A percentile compares a stretch with the other conserved stretches of the same genome.
These are phyloP conservation scores for Zaprionus bogoriensis DNA, from an alignment of 2,888 invertebrate genomes.

Conservation along the genomic window DNA sequence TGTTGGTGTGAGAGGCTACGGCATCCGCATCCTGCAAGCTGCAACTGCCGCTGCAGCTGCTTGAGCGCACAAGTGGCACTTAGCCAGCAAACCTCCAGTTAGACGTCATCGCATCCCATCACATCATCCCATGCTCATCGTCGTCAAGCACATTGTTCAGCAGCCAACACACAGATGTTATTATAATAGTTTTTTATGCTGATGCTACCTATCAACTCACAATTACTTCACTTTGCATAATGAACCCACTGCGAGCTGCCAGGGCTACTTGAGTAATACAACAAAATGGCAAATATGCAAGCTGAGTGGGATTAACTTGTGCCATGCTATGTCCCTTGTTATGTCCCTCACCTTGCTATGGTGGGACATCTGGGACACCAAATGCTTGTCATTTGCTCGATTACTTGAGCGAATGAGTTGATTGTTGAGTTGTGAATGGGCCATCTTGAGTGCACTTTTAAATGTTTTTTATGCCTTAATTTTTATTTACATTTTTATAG, in stretches of 20 bases:
- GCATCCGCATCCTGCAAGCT: constrained; percentile 66
- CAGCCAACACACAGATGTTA: constrained; percentile 14
- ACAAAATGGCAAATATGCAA: constrained; percentile 1
- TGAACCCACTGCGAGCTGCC: constrained; percentile 41
- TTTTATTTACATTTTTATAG: too few relatives aligned
- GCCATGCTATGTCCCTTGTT: neutral
- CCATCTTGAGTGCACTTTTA: too few relatives aligned
- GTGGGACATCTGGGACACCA: too few relatives aligned
- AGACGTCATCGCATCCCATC: constrained; percentile 35
- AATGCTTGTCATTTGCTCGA: too few relatives aligned
- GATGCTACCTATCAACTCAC: constrained; percentile 54
- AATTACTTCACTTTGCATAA: constrained; percentile 72
- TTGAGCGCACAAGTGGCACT: constrained; percentile 57
- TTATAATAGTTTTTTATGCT: constrained; percentile 48
- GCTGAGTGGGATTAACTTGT: neutral
- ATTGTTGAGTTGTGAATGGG: too few relatives aligned
- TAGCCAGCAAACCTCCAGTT: constrained; percentile 35
- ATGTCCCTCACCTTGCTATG: neutral
- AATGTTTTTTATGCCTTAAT: too few relatives aligned
- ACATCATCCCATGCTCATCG: constrained; percentile 20
- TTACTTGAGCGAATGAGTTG: too few relatives aligned
- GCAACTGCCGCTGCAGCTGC: constrained; percentile 42
- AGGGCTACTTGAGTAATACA: too few relatives aligned
- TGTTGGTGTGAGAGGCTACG: constrained; percentile 8
- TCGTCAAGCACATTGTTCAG: constrained; percentile 10